Base-by-base conservation (phyloP, 2,888 invertebrate genomes). In the Galerucella pusilla region DNA sequence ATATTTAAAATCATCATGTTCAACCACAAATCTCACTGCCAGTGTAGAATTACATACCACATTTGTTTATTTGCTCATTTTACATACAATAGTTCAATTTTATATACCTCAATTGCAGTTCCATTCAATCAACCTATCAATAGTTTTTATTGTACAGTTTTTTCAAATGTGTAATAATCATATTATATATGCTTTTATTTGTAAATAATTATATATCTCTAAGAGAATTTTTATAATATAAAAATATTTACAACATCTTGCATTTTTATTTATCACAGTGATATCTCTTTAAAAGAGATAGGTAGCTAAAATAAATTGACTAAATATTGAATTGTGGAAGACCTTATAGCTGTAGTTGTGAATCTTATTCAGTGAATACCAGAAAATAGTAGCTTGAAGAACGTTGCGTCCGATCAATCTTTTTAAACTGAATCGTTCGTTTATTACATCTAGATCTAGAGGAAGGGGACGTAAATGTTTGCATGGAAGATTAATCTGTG, bases 101-200 rank as follows among this genome's bases (percentile, higher is more conserved):
- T 76, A 80, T 79, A 80, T 80, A 80, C 80, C 80, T 80, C 80
- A 80, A 73, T 73, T 64, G 77, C 79, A 80, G 79, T 79, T 79
- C 77, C 80, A 79, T 42, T 76, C 70, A 70, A 78, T 75, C 60
- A 63, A 72, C 67, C 59, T 49, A 78, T 78, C 78, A 75, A 80
- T 76, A 80, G 78, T 74, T 75, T 79, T 75, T 80, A 80, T 78
- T 78, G 78, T 79, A 78, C 76, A 80, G 75, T 75, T 76, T 60
- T 60, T 57, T 57, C 67, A 77, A 78, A 73, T 76, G 72, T 57
- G 64, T 65, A 65, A 65, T 77, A 79, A 79, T 80, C 80, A 80
- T 80, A 79, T 79, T 77, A 77, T 79, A 79, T 79, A 79, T 79
- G 78, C 78, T 78, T 80, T 74, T 77, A 78, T 77, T 77, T 78